Conservation (phyloP, 2,113 vertebrate species). For the Actinemys pallida region DNA sequence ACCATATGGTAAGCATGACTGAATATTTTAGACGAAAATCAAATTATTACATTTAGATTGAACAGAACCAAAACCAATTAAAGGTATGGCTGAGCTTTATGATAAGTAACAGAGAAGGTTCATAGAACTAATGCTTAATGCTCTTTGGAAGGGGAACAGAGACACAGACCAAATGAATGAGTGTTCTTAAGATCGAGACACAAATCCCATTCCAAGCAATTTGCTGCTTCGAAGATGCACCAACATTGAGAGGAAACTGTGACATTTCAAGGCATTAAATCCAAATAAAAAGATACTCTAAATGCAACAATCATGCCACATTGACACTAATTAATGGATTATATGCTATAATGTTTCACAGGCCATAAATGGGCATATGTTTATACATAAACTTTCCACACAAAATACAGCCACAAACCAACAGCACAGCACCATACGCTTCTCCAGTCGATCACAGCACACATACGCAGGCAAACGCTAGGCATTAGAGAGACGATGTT, state of each 20-base stretch:
- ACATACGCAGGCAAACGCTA: neutral
- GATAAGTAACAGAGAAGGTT: slow-evolving; percentile 36
- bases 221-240: slow-evolving; percentile 45
- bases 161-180: slow-evolving; percentile 2
- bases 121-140: slow-evolving; percentile 33
- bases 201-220: slow-evolving; percentile 40
- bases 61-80: slow-evolving; percentile 70
- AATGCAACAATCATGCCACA: slow-evolving; percentile 43
- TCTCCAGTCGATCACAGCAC: slow-evolving; percentile 2
- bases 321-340: slow-evolving; percentile 58
- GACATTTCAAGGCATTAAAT: slow-evolving; percentile 39
- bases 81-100: slow-evolving; percentile 44
- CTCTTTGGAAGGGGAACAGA: slow-evolving; percentile 21
- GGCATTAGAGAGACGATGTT: neutral
- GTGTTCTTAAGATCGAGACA: slow-evolving; percentile 26
- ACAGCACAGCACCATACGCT: neutral
- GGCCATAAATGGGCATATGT: slow-evolving; percentile 19
- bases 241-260: neutral
- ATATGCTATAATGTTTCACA: slow-evolving; percentile 47
- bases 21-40: slow-evolving; percentile 75
- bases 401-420: slow-evolving; percentile 14
- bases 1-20: slow-evolving; percentile 76
- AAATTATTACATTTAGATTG: slow-evolving; percentile 65
- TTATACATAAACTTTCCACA: slow-evolving; percentile 18
- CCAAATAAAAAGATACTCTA: slow-evolving; percentile 24